Conservation (phyloP, 2,888 invertebrate species). For the Drosophila mercatorum region DNA sequence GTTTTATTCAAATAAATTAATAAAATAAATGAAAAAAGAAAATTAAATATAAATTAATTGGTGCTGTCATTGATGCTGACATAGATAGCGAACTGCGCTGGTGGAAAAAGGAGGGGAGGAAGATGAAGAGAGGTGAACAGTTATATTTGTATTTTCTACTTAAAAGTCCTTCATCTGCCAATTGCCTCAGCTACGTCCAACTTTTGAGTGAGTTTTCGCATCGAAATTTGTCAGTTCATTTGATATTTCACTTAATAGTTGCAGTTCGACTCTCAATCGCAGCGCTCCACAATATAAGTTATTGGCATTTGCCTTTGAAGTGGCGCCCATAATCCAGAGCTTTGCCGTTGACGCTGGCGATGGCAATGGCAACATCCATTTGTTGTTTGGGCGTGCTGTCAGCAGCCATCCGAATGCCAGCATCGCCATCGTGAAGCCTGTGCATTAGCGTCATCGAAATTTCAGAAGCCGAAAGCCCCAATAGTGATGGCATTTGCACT, state of each 20-base stretch:
- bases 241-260: constrained; percentile 36
- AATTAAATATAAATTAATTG: neutral
- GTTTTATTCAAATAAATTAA: neutral
- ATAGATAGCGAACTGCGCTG: too few species aligned
- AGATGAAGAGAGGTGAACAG: too few species aligned
- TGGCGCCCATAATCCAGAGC: constrained; percentile 4
- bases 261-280: constrained; percentile 15
- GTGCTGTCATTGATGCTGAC: too few species aligned
- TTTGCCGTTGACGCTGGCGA: neutral
- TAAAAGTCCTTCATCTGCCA: neutral
- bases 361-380: constrained; percentile 4
- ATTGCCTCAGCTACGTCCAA: too few species aligned
- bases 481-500: constrained; percentile 35
- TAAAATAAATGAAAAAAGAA: neutral
- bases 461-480: constrained; percentile 5
- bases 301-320: constrained; percentile 40
- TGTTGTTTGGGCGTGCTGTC: constrained; percentile 37
- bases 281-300: constrained; percentile 23
- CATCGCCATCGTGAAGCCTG: constrained; percentile 15
- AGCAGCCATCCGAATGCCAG: constrained; percentile 29
- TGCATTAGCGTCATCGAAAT: constrained; percentile 51
- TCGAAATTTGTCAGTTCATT: constrained; percentile 23
- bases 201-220: neutral
- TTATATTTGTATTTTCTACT: too few species aligned
- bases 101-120: too few species aligned